Evolutionary conservation across 2,113 vertebrate genomes (phyloP).

Genomic region (Oxygymnocypris stewartii): DNA sequence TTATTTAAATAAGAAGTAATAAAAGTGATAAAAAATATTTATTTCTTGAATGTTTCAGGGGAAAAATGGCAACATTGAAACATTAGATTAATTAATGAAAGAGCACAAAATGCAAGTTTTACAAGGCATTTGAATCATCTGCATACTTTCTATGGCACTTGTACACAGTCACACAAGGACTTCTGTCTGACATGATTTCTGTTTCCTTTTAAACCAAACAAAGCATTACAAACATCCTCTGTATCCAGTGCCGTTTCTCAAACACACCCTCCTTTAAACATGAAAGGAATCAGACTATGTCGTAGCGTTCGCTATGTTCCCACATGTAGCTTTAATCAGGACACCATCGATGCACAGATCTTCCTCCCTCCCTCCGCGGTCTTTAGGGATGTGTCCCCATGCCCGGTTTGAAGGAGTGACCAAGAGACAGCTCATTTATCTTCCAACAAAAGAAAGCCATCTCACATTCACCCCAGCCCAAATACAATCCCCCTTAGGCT

Average conservation of each 20-base stretch:
- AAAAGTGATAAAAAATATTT: neutral
- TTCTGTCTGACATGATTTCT: neutral
- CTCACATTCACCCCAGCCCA: constrained; percentile 40
- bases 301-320: neutral
- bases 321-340: neutral
- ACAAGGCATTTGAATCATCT: neutral
- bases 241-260: neutral
- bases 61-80: neutral
- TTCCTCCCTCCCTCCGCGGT: neutral
- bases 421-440: constrained; percentile 41
- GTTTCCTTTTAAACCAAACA: neutral
- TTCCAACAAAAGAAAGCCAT: constrained; percentile 30
- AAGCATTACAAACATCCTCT: neutral
- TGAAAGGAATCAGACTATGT: neutral
- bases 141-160: neutral
- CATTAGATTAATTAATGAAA: neutral
- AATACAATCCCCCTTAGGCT: constrained; percentile 45
- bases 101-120: neutral
- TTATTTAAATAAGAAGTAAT: neutral
- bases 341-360: constrained; percentile 27
- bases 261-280: neutral
- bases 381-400: constrained; percentile 46
- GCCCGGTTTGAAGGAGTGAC: constrained; percentile 40
- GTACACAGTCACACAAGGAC: neutral
- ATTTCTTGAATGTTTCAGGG: neutral